Evolutionary conservation across 1,140 invertebrate species (phyloP).

Genomic region (Chironomus tepperi): DNA sequence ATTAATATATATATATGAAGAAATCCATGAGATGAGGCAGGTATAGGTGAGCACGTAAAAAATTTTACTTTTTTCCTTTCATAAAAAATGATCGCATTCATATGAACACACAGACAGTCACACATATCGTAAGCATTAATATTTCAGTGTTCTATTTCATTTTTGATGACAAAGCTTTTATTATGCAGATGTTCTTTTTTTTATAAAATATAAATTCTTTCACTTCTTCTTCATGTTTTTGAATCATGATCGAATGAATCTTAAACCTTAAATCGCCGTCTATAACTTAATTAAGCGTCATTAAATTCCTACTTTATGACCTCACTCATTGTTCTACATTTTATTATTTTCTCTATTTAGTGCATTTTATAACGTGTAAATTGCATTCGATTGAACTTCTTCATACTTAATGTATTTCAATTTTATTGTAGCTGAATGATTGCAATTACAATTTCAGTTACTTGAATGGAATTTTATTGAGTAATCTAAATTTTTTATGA

Average conservation of each 20-base stretch:
- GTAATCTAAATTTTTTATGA: too few relatives aligned
- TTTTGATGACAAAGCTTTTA: too few relatives aligned
- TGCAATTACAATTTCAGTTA: background rate
- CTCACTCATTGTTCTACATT: background rate
- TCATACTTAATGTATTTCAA: background rate
- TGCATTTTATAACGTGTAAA: background rate
- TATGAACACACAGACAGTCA: background rate
- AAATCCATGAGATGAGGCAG: background rate
- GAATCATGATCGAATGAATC: background rate
- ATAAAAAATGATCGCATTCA: background rate
- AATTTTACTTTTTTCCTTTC: background rate
- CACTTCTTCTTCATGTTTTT: too few relatives aligned
- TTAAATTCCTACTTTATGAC: constrained; percentile 1
- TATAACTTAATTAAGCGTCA: background rate
- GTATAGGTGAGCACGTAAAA: background rate
- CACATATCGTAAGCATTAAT: too few relatives aligned
- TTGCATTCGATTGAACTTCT: background rate
- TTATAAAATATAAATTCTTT: too few relatives aligned
- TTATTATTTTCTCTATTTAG: background rate
- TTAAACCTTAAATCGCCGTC: background rate
- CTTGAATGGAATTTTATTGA: background rate
- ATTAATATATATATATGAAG: too few relatives aligned
- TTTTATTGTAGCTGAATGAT: background rate
- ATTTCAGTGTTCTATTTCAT: too few relatives aligned
- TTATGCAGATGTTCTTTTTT: too few relatives aligned